A percentile compares a stretch with the other conserved stretches of the same genome.
These are phyloP conservation scores for Pterobdella sp. DNA, from an alignment of 2,888 invertebrate genomes.

Conservation along the genomic window DNA sequence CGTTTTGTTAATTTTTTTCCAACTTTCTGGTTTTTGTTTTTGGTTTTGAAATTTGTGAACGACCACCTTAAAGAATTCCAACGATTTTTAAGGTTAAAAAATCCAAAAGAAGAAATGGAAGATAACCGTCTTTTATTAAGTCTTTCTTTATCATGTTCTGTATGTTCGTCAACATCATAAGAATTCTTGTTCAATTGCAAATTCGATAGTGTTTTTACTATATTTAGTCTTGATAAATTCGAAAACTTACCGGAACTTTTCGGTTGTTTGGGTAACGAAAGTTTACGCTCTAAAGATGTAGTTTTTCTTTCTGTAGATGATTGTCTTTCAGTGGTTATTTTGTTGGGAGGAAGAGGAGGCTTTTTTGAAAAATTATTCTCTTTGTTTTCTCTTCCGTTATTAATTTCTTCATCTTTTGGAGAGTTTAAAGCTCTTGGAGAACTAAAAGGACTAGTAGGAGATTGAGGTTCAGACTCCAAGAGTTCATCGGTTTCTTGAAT, in stretches of 20 bases:
- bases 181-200: not conserved
- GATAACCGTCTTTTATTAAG: not conserved
- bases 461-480: not conserved
- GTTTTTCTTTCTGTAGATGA: no score
- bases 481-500: not conserved
- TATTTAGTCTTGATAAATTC: no score
- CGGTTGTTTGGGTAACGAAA: no score
- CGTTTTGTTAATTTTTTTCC: not conserved
- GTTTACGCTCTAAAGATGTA: no score
- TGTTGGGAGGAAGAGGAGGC: constrained; percentile 6
- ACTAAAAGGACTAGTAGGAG: not conserved
- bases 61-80: constrained; percentile 3
- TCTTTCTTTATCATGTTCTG: not conserved
- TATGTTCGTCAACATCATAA: not conserved
- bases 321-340: not conserved
- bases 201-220: not conserved
- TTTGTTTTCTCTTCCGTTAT: no score
- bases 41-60: constrained; percentile 6
- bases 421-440: no score
- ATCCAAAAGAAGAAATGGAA: not conserved
- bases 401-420: no score
- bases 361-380: no score
- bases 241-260: no score
- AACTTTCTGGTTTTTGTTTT: no score
- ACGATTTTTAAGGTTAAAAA: constrained; percentile 3